A percentile compares a stretch with the other conserved stretches of the same genome.
Conservation (phyloP, 2,888 invertebrate species). For the Cataglyphis albicans region DNA sequence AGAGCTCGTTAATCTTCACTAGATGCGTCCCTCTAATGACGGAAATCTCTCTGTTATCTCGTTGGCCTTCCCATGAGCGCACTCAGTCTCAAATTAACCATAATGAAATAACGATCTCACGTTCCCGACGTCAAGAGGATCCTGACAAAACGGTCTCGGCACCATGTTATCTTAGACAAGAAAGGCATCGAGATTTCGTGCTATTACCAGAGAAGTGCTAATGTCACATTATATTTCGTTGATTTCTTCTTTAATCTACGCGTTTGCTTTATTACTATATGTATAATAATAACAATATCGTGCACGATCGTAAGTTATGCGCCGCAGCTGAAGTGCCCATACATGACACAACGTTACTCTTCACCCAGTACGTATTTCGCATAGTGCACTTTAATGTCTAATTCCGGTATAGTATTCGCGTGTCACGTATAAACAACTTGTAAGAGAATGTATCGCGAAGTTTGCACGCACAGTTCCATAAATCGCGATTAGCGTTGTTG, state of each 20-base stretch:
- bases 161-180: constrained; percentile 70
- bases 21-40: constrained; percentile 81
- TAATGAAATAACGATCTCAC: constrained; percentile 84
- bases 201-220: constrained; percentile 56
- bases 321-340: not conserved
- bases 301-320: not conserved
- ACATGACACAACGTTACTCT: not conserved
- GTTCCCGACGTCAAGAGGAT: constrained; percentile 77
- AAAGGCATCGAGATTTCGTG: constrained; percentile 55
- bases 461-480: constrained; percentile 7
- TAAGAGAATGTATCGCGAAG: constrained; percentile 19
- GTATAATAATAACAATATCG: constrained; percentile 5
- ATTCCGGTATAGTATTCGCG: not conserved
- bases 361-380: not conserved
- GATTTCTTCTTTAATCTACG: constrained; percentile 35
- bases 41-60: constrained; percentile 78
- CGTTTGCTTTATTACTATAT: constrained; percentile 2
- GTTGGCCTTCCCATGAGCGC: constrained; percentile 73
- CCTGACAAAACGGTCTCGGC: constrained; percentile 77
- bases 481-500: constrained; percentile 34
- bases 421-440: constrained; percentile 2
- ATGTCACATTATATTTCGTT: constrained; percentile 8
- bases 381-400: constrained; percentile 14
- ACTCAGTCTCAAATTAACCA: constrained; percentile 82
- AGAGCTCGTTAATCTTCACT: constrained; percentile 83